These are phyloP conservation scores for Xenops minutus DNA, from an alignment of 2,797 vertebrate genomes.

Conservation along the genomic window DNA sequence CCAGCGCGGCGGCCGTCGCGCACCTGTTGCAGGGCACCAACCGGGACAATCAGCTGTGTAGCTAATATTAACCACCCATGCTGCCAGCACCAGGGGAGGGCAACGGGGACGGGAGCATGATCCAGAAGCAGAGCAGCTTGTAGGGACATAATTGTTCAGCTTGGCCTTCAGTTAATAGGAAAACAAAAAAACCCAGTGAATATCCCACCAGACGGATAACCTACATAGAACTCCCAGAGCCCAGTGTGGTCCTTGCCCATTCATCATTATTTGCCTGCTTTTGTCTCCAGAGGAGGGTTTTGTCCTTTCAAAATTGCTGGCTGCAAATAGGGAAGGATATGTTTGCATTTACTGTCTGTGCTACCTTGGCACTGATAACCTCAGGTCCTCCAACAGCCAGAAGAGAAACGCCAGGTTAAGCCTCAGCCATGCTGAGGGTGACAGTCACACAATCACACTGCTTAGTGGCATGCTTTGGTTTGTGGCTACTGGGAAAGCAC, in stretches of 20 bases:
- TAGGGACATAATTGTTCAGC: background rate
- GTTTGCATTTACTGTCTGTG: background rate
- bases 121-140: background rate
- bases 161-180: background rate
- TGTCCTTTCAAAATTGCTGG: background rate
- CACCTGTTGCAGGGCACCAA: constrained; percentile 56
- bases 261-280: background rate
- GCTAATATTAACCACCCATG: constrained; percentile 51
- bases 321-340: background rate
- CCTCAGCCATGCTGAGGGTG: background rate
- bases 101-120: accelerated
- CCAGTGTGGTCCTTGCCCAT: accelerated
- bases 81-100: background rate
- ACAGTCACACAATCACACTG: accelerated
- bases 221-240: background rate
- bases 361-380: background rate
- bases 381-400: background rate
- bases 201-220: accelerated
- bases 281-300: background rate
- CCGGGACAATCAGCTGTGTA: constrained; percentile 50
- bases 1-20: background rate
- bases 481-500: background rate
- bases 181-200: background rate
- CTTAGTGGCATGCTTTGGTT: background rate
- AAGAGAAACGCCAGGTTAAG: background rate